These are phyloP conservation scores for Rhogogaster chlorosoma DNA, from an alignment of 2,888 invertebrate species.

Conservation along the genomic window DNA sequence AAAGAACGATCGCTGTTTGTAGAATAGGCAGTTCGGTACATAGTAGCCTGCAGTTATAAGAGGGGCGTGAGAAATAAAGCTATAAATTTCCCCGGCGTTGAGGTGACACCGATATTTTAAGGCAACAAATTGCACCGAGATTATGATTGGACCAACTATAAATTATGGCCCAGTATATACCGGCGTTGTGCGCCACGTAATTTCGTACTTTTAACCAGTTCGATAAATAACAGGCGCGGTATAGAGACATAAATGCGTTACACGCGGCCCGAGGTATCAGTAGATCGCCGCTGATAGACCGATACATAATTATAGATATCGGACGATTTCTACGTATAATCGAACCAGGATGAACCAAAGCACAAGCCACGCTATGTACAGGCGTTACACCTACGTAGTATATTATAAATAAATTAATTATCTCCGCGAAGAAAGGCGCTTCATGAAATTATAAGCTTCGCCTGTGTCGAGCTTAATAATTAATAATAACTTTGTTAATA, in stretches of 20 bases:
- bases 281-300: neutral
- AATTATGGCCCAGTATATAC: neutral
- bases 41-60: neutral
- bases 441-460: conserved; percentile 6
- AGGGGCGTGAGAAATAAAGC: neutral
- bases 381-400: neutral
- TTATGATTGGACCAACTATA: conserved; percentile 37
- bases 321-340: neutral
- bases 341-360: neutral
- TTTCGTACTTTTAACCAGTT: neutral
- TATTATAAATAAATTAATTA: conserved; percentile 9
- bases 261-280: neutral
- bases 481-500: conserved; percentile 22
- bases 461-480: neutral
- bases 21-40: neutral
- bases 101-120: conserved; percentile 38
- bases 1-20: neutral
- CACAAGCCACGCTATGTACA: neutral
- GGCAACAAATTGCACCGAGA: conserved; percentile 34
- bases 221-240: conserved; percentile 2
- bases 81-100: conserved; percentile 26
- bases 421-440: neutral
- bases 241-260: neutral
- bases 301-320: neutral
- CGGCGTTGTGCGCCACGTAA: neutral